Conservation (phyloP, 2,888 invertebrate genomes). For the Mellilla xanthometata region DNA sequence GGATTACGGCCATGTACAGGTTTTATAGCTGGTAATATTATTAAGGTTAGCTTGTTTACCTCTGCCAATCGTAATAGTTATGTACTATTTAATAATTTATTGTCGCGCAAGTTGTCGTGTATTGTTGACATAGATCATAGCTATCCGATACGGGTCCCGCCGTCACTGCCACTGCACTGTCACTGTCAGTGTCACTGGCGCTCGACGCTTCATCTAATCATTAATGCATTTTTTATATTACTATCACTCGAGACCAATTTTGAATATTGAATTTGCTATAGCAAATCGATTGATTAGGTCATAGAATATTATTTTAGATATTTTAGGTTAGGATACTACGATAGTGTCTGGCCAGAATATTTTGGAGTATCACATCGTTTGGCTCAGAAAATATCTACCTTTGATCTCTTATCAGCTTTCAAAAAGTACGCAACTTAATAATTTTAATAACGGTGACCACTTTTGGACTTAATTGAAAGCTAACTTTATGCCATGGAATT, state of each 20-base stretch:
- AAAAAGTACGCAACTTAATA: conserved; percentile 80
- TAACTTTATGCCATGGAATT: conserved; percentile 83
- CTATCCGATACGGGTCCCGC: conserved; percentile 66
- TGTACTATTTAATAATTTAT: conserved; percentile 80
- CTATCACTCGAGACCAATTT: conserved; percentile 80
- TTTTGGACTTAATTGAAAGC: conserved; percentile 80
- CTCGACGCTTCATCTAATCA: conserved; percentile 62
- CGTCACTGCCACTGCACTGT: neutral
- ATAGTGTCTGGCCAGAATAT: conserved; percentile 82
- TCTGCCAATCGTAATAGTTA: conserved; percentile 82
- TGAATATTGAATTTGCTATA: conserved; percentile 75
- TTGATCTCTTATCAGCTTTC: conserved; percentile 83
- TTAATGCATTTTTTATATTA: conserved; percentile 74
- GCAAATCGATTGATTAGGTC: conserved; percentile 76
- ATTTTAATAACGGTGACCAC: conserved; percentile 73
- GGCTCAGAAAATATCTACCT: conserved; percentile 81
- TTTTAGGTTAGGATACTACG: conserved; percentile 82
- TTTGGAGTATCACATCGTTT: conserved; percentile 82
- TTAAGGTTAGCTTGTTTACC: conserved; percentile 78
- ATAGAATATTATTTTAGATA: conserved; percentile 80
- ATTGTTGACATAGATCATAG: conserved; percentile 81
- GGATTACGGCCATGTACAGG: conserved; percentile 81
- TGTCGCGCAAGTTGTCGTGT: conserved; percentile 76
- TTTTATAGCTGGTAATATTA: conserved; percentile 82
- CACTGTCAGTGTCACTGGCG: conserved; percentile 12